Evolutionary conservation across 92 coral and sea anemone species (phyloP), one percentile per base, ranked within the genome.

Genomic region (Umimayanthus chanpuru): DNA sequence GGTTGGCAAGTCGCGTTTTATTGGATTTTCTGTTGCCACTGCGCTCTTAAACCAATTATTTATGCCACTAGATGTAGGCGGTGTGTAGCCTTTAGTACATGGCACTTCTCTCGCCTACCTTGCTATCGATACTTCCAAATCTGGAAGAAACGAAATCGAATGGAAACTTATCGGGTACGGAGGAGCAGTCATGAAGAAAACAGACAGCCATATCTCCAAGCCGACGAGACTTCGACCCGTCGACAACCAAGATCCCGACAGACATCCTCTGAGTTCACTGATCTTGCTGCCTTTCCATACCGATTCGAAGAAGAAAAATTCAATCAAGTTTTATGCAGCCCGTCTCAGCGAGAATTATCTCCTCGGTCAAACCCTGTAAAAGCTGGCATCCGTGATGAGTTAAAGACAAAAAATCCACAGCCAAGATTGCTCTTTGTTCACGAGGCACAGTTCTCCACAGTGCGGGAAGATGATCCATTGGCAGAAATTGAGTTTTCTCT

Each of bases 11-110:
- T 81, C n/a, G 76, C 41, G 6, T 65, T 81, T 9, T 81, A 81
- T 43, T 81, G 38, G 86, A 5, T 81, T 39, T 81, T 81, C 61
- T 81, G 86, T 28, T 65, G 86, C 55, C 75, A 81, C 5, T 81
- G 86, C 64, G 86, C 58, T 66, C 74, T 81, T 23, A 81, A 81
- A 81, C 86, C 86, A 39, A 65, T 81, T 9, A 25, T 81, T 66
- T 81, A 81, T 28, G 76, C 86, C 26, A 81, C 9, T 21, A 81
- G 76, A 43, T 28, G 86, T 61, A 20, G 40, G 76, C 61, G 86
- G 16, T 81, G 47, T 26, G 29, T 66, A 15, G 75, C 66, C 9
- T 81, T 56, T 39, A 28, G 66, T n/a, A 25, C n/a, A 39, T 66
- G 32, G 86, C 86, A 81, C 15, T 12, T 81, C 23, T 43, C 75